Evolutionary conservation across 2,797 vertebrate genomes (phyloP).

Genomic region (Tokudaia muenninki): DNA sequence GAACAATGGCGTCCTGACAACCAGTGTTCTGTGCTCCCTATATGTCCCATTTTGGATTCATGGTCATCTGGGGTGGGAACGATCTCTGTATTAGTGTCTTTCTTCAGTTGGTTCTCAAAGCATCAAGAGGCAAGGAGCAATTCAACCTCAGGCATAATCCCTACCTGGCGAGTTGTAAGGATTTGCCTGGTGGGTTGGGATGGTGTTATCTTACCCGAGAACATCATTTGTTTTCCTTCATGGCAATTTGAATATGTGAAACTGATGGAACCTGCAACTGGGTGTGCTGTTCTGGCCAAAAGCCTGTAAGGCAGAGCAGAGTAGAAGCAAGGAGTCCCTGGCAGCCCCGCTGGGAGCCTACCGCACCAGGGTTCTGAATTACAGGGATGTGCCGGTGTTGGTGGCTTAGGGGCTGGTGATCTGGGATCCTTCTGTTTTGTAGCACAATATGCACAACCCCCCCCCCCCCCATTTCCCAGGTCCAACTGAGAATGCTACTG

Average conservation of each 20-base stretch:
- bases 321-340: background rate
- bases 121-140: background rate
- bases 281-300: background rate
- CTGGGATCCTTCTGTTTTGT: background rate
- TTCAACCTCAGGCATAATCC: background rate
- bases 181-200: background rate
- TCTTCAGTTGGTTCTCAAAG: conserved; percentile 12
- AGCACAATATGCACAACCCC: background rate
- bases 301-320: background rate
- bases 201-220: background rate
- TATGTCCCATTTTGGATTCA: background rate
- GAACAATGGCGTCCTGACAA: background rate
- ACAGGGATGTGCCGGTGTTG: background rate
- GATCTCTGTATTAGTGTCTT: background rate
- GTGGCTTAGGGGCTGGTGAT: background rate
- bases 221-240: background rate
- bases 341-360: background rate
- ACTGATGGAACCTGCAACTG: background rate
- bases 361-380: background rate
- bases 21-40: background rate
- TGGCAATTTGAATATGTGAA: background rate
- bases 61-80: background rate
- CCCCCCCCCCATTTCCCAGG: background rate
- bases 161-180: background rate
- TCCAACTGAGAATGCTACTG: background rate